Evolutionary conservation across 2,113 vertebrate species (phyloP).

Genomic region (Cricetomys ansorgei): DNA sequence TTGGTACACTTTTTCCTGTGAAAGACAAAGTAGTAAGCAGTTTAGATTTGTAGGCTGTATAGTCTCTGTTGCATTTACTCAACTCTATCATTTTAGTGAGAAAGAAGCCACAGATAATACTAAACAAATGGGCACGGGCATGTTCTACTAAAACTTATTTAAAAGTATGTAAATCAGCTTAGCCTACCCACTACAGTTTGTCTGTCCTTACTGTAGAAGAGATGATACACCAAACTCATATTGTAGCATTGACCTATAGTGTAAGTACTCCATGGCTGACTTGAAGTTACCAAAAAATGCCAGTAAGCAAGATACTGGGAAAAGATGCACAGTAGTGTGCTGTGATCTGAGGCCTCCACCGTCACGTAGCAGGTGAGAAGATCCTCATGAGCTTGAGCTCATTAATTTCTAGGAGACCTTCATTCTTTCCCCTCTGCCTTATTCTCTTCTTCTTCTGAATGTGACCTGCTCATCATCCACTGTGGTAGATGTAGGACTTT

Average conservation of each 20-base stretch:
- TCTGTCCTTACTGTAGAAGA: not conserved
- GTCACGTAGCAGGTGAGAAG: not conserved
- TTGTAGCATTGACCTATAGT: no score
- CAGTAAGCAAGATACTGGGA: no score
- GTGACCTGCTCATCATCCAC: not conserved
- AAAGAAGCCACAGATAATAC: not conserved
- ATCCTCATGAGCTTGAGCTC: not conserved
- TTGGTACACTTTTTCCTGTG: not conserved
- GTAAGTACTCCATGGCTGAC: no score
- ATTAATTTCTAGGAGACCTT: not conserved
- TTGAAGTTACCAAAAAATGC: no score
- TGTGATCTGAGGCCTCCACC: not conserved
- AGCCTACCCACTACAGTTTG: not conserved
- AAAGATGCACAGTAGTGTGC: not conserved
- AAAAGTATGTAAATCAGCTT: not conserved
- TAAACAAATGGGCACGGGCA: not conserved
- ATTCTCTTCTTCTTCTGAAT: not conserved
- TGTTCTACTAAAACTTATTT: not conserved
- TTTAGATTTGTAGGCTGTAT: not conserved
- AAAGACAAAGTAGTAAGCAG: not conserved
- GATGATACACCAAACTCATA: no score
- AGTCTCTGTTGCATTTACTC: not conserved
- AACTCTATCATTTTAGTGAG: not conserved
- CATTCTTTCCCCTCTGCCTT: not conserved
- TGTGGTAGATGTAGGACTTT: not conserved